Evolutionary conservation across 2,797 vertebrate species (phyloP).

Genomic region (Syngnathus acus): DNA sequence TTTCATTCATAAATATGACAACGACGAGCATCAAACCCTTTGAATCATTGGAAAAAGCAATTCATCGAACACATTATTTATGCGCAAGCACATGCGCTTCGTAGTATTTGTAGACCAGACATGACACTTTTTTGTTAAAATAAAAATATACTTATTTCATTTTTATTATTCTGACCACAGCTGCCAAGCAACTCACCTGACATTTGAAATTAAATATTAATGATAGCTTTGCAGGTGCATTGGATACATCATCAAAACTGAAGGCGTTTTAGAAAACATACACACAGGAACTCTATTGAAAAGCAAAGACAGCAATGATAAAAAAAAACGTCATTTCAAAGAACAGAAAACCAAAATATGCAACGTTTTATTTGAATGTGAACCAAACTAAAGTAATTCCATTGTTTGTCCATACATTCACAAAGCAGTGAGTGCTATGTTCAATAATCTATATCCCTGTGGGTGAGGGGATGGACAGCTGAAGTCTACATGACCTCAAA

Average conservation of each 20-base stretch:
- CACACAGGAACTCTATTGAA: not conserved
- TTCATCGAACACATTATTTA: too few relatives aligned
- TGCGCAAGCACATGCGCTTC: not conserved
- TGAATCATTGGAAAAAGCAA: too few relatives aligned
- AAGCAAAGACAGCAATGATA: not conserved
- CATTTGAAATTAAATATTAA: not conserved
- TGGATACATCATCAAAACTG: not conserved
- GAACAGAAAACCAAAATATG: not conserved
- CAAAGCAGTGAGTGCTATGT: not conserved
- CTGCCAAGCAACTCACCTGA: too few relatives aligned
- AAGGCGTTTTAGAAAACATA: constrained; percentile 1
- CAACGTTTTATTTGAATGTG: not conserved
- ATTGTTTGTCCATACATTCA: not conserved
- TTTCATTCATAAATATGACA: too few relatives aligned
- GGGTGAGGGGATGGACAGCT: too few relatives aligned
- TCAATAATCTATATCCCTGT: not conserved
- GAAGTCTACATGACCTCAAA: not conserved
- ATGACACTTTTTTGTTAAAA: not conserved
- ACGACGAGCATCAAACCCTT: too few relatives aligned
- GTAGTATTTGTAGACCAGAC: not conserved
- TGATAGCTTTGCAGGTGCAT: not conserved
- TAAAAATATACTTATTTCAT: not conserved
- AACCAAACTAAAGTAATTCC: not conserved
- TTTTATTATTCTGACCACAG: not conserved
- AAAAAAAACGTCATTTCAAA: not conserved